Base-by-base conservation (phyloP, 2,797 vertebrate species). In the Poeciliopsis paucimaculata region DNA sequence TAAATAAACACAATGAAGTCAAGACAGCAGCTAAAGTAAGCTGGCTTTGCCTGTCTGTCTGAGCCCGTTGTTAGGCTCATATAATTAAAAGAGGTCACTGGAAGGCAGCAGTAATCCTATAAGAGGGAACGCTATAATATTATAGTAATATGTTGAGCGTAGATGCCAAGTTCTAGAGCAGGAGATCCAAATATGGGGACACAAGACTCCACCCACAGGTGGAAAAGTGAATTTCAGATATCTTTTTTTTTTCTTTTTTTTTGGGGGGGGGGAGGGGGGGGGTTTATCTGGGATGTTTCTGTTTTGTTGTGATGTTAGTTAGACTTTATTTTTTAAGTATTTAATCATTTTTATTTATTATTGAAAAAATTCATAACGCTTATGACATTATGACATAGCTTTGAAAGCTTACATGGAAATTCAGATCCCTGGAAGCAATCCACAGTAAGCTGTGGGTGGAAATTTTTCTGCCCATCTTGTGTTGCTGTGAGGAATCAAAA, bases 1-100 rank as follows among this genome's bases (percentile, higher is more conserved):
- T 79, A 86, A 89, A 92, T 86, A 94, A 93, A 92, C 89, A 92
- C 75, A 83, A 55, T 45, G 51, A 73, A 84, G 86, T 47, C 74
- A 64, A 80, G 88, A 84, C 83, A 68, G 86, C 75, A 84, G 85
- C 85, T 80, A 51, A 41, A 80, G 84, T 74, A 73, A 68, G 78
- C 75, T 18, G 76, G 81, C 82, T 91, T 82, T 89, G 78, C 76
- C 76, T n/a, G 72, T 82, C 84, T 88, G 90, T 84, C 88, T 90
- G 84, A 49, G 79, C 46, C 78, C 64, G 78, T 75, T 75, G 77
- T 73, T 71, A 55, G 45, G 66, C 77, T 70, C 77, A 90, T 91
- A 72, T 91, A 81, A 88, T 92, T 89, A 85, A 80, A 81, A 86
- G 60, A 83, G 79, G 86, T 89, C 87, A 86, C 78, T 41, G 23